A percentile compares a stretch with the other conserved stretches of the same genome.
Evolutionary conservation across 2,888 invertebrate genomes (phyloP).

Genomic region (Machimus atricapillus): DNA sequence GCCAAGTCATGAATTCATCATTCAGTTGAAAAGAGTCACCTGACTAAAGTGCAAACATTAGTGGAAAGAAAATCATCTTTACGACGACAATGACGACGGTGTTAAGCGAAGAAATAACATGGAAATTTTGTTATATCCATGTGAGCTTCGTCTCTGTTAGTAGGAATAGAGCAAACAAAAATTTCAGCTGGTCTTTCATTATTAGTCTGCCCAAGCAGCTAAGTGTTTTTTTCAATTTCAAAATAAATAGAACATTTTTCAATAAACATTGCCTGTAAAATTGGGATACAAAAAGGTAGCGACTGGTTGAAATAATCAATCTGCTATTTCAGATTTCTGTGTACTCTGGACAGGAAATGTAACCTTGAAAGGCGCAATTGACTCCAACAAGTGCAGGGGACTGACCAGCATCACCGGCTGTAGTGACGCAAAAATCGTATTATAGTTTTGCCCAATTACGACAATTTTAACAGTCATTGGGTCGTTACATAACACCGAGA

Average conservation of each 20-base stretch:
- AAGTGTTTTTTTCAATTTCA: background rate
- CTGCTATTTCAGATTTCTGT: background rate
- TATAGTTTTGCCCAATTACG: background rate
- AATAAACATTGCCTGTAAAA: background rate
- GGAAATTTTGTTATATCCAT: background rate
- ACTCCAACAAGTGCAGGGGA: background rate
- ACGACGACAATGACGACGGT: background rate
- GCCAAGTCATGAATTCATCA: background rate
- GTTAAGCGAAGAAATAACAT: background rate
- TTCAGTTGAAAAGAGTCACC: background rate
- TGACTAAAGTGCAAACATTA: background rate
- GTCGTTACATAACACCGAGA: slow-evolving; percentile 1
- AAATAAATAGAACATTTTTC: background rate
- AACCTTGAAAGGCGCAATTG: background rate
- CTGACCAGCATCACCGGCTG: background rate
- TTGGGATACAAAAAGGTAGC: background rate
- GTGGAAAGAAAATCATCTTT: background rate
- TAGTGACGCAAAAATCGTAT: background rate
- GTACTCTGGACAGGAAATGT: background rate
- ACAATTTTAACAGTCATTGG: slow-evolving; percentile 7
- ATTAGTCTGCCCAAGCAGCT: background rate
- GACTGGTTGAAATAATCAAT: background rate
- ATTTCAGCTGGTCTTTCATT: background rate
- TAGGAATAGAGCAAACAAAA: background rate
- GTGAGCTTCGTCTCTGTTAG: background rate